Conservation (phyloP, 2,888 invertebrate species). For the Dolomedes plantarius region DNA sequence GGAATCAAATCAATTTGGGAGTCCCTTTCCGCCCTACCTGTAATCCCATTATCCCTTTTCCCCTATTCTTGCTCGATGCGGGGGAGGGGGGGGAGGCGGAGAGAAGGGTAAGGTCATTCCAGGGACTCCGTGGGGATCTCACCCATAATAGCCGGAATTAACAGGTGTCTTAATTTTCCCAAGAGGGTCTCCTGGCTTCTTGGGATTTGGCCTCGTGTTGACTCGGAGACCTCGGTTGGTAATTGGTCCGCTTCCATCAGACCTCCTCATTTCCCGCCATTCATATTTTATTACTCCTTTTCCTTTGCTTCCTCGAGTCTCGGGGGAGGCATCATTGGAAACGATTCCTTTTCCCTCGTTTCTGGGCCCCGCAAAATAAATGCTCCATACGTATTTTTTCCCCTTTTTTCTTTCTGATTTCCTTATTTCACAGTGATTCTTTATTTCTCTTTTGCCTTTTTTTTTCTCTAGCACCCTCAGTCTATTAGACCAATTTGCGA, state of each 20-base stretch:
- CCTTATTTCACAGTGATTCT: slow-evolving; percentile 1
- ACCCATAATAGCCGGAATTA: slow-evolving; percentile 71
- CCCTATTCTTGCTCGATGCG: slow-evolving; percentile 16
- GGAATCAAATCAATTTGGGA: slow-evolving; percentile 68
- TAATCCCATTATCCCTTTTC: slow-evolving; percentile 62
- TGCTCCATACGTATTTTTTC: slow-evolving; percentile 36
- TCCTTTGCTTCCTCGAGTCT: slow-evolving; percentile 30
- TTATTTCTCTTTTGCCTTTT: not conserved
- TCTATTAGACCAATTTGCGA: too few species aligned
- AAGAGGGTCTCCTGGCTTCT: slow-evolving; percentile 36
- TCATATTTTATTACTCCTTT: slow-evolving; percentile 65
- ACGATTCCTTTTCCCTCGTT: slow-evolving; percentile 43
- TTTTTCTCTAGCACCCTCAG: not conserved
- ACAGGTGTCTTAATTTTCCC: slow-evolving; percentile 72
- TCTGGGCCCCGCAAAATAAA: slow-evolving; percentile 56
- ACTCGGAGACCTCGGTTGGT: slow-evolving; percentile 57
- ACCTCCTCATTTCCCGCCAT: slow-evolving; percentile 63
- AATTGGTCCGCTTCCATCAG: slow-evolving; percentile 67
- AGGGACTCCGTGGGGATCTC: slow-evolving; percentile 42
- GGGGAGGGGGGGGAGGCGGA: slow-evolving; percentile 12
- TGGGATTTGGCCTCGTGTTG: slow-evolving; percentile 47
- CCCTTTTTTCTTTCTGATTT: slow-evolving; percentile 4
- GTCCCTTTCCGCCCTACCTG: slow-evolving; percentile 32
- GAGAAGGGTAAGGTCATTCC: slow-evolving; percentile 40
- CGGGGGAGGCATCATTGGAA: slow-evolving; percentile 67